Conservation (phyloP, 2,888 invertebrate genomes). For the Lagria hirta region DNA sequence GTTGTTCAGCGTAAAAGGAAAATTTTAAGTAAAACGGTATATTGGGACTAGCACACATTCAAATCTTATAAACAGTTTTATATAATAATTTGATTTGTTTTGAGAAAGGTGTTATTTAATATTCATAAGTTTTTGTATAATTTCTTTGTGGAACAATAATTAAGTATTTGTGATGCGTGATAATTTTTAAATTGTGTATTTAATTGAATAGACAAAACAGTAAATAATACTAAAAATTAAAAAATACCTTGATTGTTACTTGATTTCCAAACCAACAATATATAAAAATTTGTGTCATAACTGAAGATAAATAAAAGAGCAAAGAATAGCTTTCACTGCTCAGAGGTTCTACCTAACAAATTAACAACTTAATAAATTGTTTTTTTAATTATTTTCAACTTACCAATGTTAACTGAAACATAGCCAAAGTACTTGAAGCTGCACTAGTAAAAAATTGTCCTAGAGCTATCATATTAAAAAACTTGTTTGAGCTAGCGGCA, state of each 20-base stretch:
- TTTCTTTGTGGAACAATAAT: too few relatives aligned
- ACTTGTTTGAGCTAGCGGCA: slow-evolving; percentile 14
- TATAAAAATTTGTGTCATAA: slow-evolving; percentile 17
- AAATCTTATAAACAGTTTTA: too few relatives aligned
- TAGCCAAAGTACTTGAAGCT: slow-evolving; percentile 13
- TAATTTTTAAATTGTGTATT: too few relatives aligned
- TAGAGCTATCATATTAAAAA: slow-evolving; percentile 19
- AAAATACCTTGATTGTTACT: slow-evolving; percentile 17
- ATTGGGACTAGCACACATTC: too few relatives aligned
- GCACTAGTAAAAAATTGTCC: slow-evolving; percentile 19
- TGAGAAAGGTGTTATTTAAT: too few relatives aligned
- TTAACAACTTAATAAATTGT: background rate
- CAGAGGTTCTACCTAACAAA: slow-evolving; percentile 13
- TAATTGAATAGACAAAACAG: too few relatives aligned
- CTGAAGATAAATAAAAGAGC: slow-evolving; percentile 12
- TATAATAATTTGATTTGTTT: too few relatives aligned
- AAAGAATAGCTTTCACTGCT: slow-evolving; percentile 18
- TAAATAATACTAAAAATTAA: too few relatives aligned
- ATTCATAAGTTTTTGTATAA: too few relatives aligned
- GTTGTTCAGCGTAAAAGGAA: too few relatives aligned
- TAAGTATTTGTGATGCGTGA: too few relatives aligned
- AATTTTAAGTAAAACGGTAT: too few relatives aligned
- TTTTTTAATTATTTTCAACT: slow-evolving; percentile 2
- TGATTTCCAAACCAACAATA: slow-evolving; percentile 27
- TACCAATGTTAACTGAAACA: slow-evolving; percentile 25